Evolutionary conservation across 2,797 vertebrate species (phyloP), one percentile per base, ranked within the genome.

Genomic region (Chloroceryle inda): DNA sequence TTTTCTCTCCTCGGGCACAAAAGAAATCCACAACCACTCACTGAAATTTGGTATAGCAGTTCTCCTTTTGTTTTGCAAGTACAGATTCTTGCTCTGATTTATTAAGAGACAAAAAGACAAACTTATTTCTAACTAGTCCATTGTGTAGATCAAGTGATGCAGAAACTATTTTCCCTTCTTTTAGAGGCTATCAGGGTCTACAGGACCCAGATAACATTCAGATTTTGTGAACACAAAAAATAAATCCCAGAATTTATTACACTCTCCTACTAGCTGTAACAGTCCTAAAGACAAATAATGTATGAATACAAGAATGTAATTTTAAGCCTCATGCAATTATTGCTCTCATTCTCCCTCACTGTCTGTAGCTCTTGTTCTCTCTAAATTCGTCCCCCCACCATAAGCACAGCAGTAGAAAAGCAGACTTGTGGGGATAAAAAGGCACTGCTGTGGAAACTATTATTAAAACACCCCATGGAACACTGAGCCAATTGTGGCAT

Each of bases 381-480:
- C 37, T 55, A 19, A 58, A 61, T 29, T 13, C 17, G 5, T 42
- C 13, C 18, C 45, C 18, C 31, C 31, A 2, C 24, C 59, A n/a
- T 45, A 71, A 93, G 63, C 84, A 88, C 84, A 95, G 89, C 78
- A 80, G 73, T 71, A 64, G 68, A 24, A 90, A 85, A 93, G 85
- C 88, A 20, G 53, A 81, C 91, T 96, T 93, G 73, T 61, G 91
- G 88, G 71, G 88, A 97, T 94, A 96, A 95, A 97, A 96, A 96
- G 64, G 24, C 62, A 92, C 68, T 2, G 2, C 76, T 85, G 75
- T n/a, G 94, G 75, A 93, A 93, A 94, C 93, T 91, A 87, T 95
- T 97, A 96, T 91, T 96, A 96, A 96, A 96, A 92, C 67, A 68
- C 89, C 61, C 78, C 90, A 92, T 95, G 89, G 58, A 93, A 91